Conservation (phyloP, 2,888 invertebrate genomes). For the Aspidapion aeneum region DNA sequence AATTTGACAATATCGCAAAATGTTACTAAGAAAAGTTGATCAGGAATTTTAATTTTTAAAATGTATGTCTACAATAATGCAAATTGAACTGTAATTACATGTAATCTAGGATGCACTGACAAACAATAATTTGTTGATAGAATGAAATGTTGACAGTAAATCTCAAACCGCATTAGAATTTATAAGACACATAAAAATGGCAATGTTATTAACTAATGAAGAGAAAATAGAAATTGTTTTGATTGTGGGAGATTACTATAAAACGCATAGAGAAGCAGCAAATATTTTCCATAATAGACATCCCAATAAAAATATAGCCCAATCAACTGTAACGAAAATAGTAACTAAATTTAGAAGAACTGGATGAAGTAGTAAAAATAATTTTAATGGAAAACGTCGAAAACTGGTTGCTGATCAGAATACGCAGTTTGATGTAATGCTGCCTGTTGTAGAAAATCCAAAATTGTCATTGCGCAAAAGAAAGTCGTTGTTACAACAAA, state of each 20-base stretch:
- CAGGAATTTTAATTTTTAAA: too few species aligned
- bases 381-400: constrained; percentile 1
- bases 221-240: too few species aligned
- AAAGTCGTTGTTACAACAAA: constrained; percentile 10
- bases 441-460: constrained; percentile 11
- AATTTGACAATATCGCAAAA: too few species aligned
- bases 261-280: constrained; percentile 17
- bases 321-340: constrained; percentile 17
- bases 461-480: constrained; percentile 13
- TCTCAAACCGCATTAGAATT: neutral
- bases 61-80: too few species aligned
- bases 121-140: too few species aligned
- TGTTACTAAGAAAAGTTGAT: too few species aligned
- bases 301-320: constrained; percentile 16
- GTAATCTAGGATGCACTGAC: too few species aligned
- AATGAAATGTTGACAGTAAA: neutral
- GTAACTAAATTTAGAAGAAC: constrained; percentile 19
- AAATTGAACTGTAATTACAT: too few species aligned
- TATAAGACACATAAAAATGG: neutral
- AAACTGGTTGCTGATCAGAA: neutral
- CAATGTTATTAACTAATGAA: constrained; percentile 13
- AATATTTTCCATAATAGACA: constrained; percentile 20
- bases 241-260: too few species aligned
- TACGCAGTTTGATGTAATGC: constrained; percentile 8
- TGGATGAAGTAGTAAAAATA: constrained; percentile 13